Evolutionary conservation across 2,113 vertebrate species (phyloP).

Genomic region (Rhagologus leucostigma): DNA sequence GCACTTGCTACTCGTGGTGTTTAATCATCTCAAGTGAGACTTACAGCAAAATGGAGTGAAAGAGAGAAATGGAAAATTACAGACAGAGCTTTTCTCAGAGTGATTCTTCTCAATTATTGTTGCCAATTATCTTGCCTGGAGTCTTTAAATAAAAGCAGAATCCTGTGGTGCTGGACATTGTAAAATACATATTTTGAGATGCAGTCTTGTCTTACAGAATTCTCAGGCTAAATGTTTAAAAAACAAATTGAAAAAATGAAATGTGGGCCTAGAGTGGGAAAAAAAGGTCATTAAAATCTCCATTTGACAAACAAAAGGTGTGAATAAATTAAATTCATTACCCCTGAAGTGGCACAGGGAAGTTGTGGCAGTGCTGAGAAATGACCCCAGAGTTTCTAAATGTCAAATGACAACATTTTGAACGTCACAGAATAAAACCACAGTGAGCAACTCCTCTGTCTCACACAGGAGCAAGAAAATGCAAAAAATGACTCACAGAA

Average conservation of each 20-base stretch:
- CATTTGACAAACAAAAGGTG: not conserved
- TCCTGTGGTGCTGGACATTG: not conserved
- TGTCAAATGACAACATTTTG: not conserved
- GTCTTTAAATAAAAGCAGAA: not conserved
- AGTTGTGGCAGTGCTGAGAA: not conserved
- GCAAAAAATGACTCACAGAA: not conserved
- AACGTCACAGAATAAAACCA: not conserved
- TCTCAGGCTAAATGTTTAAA: not conserved
- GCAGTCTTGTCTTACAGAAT: not conserved
- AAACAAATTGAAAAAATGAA: not conserved
- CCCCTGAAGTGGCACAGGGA: not conserved
- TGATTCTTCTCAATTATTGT: not conserved
- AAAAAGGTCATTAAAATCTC: not conserved
- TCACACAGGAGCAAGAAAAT: not conserved
- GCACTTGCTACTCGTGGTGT: not conserved
- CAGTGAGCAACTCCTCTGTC: not conserved
- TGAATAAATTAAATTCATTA: not conserved
- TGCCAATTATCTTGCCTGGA: not conserved
- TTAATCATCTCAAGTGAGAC: not conserved
- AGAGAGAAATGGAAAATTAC: not conserved
- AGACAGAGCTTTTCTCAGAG: not conserved
- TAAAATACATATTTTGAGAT: fast-evolving
- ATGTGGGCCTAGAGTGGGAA: not conserved
- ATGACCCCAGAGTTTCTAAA: not conserved
- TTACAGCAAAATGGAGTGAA: constrained; percentile 13